These are phyloP conservation scores for Meliscaeva auricollis DNA, from an alignment of 2,888 invertebrate species.

Conservation along the genomic window DNA sequence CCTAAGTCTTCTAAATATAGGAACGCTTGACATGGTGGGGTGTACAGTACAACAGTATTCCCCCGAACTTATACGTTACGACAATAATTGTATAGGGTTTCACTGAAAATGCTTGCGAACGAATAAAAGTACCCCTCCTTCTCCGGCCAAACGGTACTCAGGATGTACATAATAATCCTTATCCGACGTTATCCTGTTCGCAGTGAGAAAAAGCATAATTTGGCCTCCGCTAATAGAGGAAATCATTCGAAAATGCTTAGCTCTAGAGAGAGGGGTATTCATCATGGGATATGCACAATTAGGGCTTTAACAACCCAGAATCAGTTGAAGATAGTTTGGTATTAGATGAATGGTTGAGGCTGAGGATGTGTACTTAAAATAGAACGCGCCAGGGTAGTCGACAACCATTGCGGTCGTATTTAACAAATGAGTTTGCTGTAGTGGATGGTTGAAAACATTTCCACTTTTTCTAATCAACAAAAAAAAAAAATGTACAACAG, in stretches of 20 bases:
- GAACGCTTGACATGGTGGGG: background rate
- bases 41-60: background rate
- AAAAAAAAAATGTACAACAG: slow-evolving; percentile 49
- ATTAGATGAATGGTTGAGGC: slow-evolving; percentile 12
- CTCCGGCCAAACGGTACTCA: background rate
- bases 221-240: slow-evolving; percentile 70
- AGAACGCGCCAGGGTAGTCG: background rate
- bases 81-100: slow-evolving; percentile 3
- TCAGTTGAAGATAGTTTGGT: slow-evolving; percentile 59
- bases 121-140: background rate
- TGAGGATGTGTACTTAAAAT: background rate
- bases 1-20: slow-evolving; percentile 7
- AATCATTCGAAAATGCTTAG: slow-evolving; percentile 72
- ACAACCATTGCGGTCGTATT: slow-evolving; percentile 56
- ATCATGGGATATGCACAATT: slow-evolving; percentile 72
- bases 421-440: slow-evolving; percentile 28
- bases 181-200: slow-evolving; percentile 44
- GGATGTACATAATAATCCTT: slow-evolving; percentile 47
- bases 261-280: slow-evolving; percentile 36
- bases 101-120: slow-evolving; percentile 6
- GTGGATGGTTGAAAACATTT: slow-evolving; percentile 53
- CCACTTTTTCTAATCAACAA: slow-evolving; percentile 61
- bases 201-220: slow-evolving; percentile 60
- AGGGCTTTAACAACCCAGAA: slow-evolving; percentile 69
- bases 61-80: slow-evolving; percentile 6